Evolutionary conservation across 2,113 vertebrate species (phyloP).

Genomic region (Rhinoptilus africanus): DNA sequence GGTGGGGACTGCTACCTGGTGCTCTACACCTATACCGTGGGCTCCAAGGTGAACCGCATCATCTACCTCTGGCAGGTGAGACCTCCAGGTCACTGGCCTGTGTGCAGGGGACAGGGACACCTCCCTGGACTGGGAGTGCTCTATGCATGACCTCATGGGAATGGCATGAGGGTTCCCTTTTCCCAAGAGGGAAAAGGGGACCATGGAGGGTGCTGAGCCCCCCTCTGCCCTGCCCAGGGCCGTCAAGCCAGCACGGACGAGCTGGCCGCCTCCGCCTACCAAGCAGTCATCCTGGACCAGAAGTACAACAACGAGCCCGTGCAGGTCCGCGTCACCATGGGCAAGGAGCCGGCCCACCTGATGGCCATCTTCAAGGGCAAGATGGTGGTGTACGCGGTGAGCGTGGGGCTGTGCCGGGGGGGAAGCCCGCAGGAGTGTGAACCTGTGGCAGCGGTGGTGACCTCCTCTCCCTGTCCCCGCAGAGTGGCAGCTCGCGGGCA

Average conservation of each 20-base stretch:
- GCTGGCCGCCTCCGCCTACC: slow-evolving; percentile 82
- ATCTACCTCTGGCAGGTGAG: slow-evolving; percentile 90
- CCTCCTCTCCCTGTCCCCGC: not conserved
- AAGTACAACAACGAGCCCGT: slow-evolving; percentile 80
- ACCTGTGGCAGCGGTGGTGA: not conserved
- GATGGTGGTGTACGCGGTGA: slow-evolving; percentile 85
- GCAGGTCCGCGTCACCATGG: slow-evolving; percentile 87
- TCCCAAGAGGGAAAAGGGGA: not conserved
- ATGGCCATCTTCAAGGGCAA: slow-evolving; percentile 88
- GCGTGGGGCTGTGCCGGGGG: fast-evolving
- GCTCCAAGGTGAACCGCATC: slow-evolving; percentile 78
- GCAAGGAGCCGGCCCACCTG: slow-evolving; percentile 85
- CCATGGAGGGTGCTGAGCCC: not conserved
- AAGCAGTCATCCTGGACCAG: slow-evolving; percentile 80
- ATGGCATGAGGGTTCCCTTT: not conserved
- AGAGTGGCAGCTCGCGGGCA: slow-evolving; percentile 78
- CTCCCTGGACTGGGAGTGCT: not conserved
- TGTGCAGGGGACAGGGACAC: not conserved
- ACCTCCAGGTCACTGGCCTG: not conserved
- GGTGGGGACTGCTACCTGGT: slow-evolving; percentile 88
- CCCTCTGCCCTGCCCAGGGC: slow-evolving; percentile 66
- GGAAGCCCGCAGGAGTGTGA: fast-evolving
- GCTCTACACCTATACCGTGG: slow-evolving; percentile 83
- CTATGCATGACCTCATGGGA: not conserved
- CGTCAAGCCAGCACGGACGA: slow-evolving; percentile 80